phyloP scores from a whole-genome alignment of 2,797 vertebrate genomes.

The Pseudotriccus pelzelni region DNA sequence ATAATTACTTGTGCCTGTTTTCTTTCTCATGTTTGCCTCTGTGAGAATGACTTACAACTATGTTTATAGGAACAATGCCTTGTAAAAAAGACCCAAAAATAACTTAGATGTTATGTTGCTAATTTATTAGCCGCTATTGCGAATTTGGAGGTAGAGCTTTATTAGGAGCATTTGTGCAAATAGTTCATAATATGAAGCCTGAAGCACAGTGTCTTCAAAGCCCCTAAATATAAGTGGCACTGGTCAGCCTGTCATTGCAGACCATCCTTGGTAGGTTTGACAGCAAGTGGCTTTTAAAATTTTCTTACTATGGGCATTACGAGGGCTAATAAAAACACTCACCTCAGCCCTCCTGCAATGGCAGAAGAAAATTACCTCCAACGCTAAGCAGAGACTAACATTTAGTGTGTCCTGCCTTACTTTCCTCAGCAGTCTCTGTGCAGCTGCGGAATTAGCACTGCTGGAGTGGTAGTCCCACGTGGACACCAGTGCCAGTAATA shows the following conservation, averaged over 20 bases:
- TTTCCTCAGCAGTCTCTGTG: not conserved
- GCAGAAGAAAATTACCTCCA: not conserved
- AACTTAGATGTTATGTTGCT: not conserved
- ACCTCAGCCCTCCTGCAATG: not conserved
- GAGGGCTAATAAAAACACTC: not conserved
- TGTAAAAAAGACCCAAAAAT: not conserved
- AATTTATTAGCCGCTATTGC: constrained; percentile 37
- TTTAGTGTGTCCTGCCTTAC: not conserved
- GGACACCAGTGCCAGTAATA: not conserved
- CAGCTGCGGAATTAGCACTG: not conserved
- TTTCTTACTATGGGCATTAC: not conserved
- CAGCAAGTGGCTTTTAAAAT: not conserved
- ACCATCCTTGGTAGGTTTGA: not conserved
- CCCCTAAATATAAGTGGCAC: not conserved
- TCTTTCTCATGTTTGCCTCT: not conserved
- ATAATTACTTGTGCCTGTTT: not conserved
- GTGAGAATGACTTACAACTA: not conserved
- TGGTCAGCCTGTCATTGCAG: not conserved
- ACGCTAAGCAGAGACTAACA: not conserved
- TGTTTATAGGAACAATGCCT: not conserved
- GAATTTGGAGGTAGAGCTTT: constrained; percentile 9
- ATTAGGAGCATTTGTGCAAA: constrained; percentile 40
- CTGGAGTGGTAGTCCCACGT: not conserved
- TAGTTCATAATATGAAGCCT: not conserved
- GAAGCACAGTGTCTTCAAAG: not conserved